Percentiles rank a stretch among this genome's conserved stretches.
phyloP scores from a whole-genome alignment of 2,888 invertebrate species.

The Leuctra nigra region DNA sequence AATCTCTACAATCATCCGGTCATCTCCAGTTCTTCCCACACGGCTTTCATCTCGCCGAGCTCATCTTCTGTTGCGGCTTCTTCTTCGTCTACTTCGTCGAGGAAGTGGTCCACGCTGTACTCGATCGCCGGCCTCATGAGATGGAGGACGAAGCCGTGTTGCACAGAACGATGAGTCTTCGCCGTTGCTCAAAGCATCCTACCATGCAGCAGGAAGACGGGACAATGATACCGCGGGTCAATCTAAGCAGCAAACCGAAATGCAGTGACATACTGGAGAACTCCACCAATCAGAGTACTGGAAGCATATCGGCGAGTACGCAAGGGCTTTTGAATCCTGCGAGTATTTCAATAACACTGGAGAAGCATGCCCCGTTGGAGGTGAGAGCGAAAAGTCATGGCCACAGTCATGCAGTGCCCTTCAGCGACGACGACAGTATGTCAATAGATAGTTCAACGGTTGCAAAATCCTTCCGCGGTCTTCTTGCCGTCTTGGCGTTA shows the following conservation, averaged over 20 bases:
- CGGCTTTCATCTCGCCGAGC: slow-evolving; percentile 47
- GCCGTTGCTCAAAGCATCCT: slow-evolving; percentile 40
- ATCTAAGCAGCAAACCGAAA: slow-evolving; percentile 26
- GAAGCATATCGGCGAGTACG: slow-evolving; percentile 33
- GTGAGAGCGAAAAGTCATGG: neutral
- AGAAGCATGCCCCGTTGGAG: neutral
- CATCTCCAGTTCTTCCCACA: slow-evolving; percentile 41
- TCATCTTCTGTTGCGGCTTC: slow-evolving; percentile 56
- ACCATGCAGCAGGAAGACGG: slow-evolving; percentile 27
- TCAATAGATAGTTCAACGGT: slow-evolving; percentile 20
- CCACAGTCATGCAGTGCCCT: slow-evolving; percentile 23
- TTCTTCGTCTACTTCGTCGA: slow-evolving; percentile 58
- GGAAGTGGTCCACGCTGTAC: slow-evolving; percentile 50
- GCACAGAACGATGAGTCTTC: slow-evolving; percentile 48
- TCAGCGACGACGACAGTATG: slow-evolving; percentile 20
- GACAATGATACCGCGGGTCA: slow-evolving; percentile 35
- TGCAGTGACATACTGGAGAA: slow-evolving; percentile 18
- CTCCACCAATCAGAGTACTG: slow-evolving; percentile 19
- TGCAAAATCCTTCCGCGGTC: slow-evolving; percentile 52
- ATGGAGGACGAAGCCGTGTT: slow-evolving; percentile 42
- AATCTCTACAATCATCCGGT: slow-evolving; percentile 41
- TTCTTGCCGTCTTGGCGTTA: slow-evolving; percentile 73
- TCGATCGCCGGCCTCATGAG: slow-evolving; percentile 38
- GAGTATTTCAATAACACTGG: slow-evolving; percentile 23
- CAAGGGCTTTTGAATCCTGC: slow-evolving; percentile 33